Evolutionary conservation across 2,888 invertebrate genomes (phyloP), one percentile per base, ranked within the genome.

Genomic region (Apocheima hispidaria): DNA sequence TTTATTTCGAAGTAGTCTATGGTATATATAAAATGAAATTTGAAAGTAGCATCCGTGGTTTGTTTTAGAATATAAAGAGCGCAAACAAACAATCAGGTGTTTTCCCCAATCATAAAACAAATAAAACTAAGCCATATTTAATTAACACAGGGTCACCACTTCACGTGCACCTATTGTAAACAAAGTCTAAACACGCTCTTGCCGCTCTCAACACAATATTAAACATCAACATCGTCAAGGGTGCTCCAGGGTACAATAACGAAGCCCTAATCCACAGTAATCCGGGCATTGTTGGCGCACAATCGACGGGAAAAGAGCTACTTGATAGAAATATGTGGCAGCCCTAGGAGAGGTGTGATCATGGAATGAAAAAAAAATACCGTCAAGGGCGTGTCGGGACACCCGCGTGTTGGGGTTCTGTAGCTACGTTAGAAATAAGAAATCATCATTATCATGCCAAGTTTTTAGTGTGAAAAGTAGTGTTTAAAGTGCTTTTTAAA

Each of bases 231-330:
- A 52, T 35, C 51, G 16, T 53, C 48, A 52, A 62, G 55, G 61
- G 61, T 57, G 52, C 61, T 62, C 56, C 56, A 57, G 9, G 48
- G 53, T 21, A 65, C 67, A 68, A 68, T 63, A 51, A 49, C 53
- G 54, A 46, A 55, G 62, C 59, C 66, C 50, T 68, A 64, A 64
- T 65, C 57, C 60, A 23, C 3, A 9, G 55, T 71, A 69, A 71
- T 69, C 71, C 69, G 18, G 10, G 21, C 41, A 63, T 68, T 68
- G 70, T 70, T 36, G 53, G 52, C 12, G 41, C 66, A 69, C 67
- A 69, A 71, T 69, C 58, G 69, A 61, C 71, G 63, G 67, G 71
- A 68, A 68, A 69, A 71, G 66, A 64, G 63, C 70, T 53, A 65
- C 63, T 67, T 40, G 23, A 46, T 46, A 52, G 16, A 28, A 52